Evolutionary conservation across 2,113 vertebrate genomes (phyloP).

Genomic region (Chaetodon trifascialis): DNA sequence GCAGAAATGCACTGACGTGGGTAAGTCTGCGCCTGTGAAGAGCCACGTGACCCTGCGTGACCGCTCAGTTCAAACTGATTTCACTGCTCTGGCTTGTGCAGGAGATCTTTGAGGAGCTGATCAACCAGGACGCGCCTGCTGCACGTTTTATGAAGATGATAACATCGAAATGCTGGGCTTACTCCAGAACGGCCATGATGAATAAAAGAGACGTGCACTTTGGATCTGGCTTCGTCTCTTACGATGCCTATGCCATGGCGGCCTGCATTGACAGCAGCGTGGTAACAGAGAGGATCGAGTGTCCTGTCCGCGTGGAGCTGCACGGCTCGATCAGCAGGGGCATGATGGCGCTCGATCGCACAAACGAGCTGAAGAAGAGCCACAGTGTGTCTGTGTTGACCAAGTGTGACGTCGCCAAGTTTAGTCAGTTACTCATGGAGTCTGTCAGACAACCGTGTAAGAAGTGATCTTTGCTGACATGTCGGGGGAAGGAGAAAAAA

Average conservation of each 20-base stretch:
- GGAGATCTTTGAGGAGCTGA: conserved; percentile 83
- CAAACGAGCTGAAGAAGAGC: conserved; percentile 71
- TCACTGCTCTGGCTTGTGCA: conserved; percentile 33
- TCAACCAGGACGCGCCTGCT: conserved; percentile 75
- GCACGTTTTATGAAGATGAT: conserved; percentile 83
- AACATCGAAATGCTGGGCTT: conserved; percentile 78
- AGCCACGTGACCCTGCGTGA: not conserved
- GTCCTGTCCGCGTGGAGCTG: conserved; percentile 81
- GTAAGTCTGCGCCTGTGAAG: conserved; percentile 60
- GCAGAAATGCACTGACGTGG: conserved; percentile 81
- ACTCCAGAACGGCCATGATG: conserved; percentile 53
- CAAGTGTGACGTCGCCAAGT: conserved; percentile 75
- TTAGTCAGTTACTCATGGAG: conserved; percentile 73
- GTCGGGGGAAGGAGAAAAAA: too few species aligned
- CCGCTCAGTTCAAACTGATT: not conserved
- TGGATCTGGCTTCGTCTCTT: conserved; percentile 81
- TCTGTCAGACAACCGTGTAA: conserved; percentile 68
- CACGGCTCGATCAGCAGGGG: conserved; percentile 80
- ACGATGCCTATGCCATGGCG: conserved; percentile 82
- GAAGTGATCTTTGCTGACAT: not conserved
- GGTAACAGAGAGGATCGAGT: conserved; percentile 74
- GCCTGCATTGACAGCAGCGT: conserved; percentile 80
- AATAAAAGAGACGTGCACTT: conserved; percentile 71
- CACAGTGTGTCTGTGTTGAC: conserved; percentile 78
- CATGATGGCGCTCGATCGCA: conserved; percentile 83